Evolutionary conservation across 2,113 vertebrate species (phyloP).

Genomic region (Heptranchias perlo): DNA sequence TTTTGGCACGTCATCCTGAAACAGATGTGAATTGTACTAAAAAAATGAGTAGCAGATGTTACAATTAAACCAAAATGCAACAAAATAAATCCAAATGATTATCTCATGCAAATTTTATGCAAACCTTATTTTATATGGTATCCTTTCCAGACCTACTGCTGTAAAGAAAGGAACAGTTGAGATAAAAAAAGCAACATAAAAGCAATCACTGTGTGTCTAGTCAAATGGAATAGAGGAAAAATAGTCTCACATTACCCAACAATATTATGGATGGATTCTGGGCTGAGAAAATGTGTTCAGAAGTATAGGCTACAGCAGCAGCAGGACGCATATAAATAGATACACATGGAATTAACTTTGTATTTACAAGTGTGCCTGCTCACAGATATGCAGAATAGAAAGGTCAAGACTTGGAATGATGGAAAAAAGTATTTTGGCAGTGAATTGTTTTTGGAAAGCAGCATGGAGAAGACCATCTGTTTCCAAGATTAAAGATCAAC

Average conservation of each 20-base stretch:
- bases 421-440: neutral
- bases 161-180: neutral
- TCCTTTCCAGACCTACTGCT: slow-evolving; percentile 4
- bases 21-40: neutral
- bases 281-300: neutral
- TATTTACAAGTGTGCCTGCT: neutral
- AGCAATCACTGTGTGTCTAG: neutral
- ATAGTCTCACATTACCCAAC: neutral
- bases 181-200: neutral
- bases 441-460: neutral
- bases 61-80: slow-evolving; percentile 4
- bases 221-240: neutral
- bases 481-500: slow-evolving; percentile 1
- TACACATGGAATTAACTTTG: neutral
- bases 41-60: slow-evolving; percentile 24
- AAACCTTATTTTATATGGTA: neutral
- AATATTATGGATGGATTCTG: neutral
- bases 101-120: neutral
- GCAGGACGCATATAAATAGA: neutral
- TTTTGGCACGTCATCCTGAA: neutral
- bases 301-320: neutral
- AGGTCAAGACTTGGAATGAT: neutral
- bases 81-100: neutral
- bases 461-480: neutral
- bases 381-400: neutral